Evolutionary conservation across 2,888 invertebrate species (phyloP).

Genomic region (Steinernema carpocapsae): DNA sequence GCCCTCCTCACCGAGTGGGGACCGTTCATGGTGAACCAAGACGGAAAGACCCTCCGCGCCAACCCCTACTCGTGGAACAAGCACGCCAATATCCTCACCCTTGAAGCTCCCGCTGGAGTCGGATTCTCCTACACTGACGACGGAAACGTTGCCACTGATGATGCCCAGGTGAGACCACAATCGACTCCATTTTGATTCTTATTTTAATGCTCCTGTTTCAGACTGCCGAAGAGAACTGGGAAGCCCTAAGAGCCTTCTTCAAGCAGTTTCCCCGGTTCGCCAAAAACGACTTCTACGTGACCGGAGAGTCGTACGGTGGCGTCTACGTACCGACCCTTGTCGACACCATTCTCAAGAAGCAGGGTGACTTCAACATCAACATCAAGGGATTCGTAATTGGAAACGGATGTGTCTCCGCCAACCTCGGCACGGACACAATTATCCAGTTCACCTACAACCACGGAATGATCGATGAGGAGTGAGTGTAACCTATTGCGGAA

Average conservation of each 20-base stretch:
- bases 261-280: conserved; percentile 70
- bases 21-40: conserved; percentile 69
- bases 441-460: conserved; percentile 68
- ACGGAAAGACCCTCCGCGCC: conserved; percentile 63
- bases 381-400: conserved; percentile 67
- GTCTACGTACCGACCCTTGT: conserved; percentile 71
- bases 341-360: conserved; percentile 64
- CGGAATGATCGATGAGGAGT: conserved; percentile 67
- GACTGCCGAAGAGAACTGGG: conserved; percentile 70
- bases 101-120: conserved; percentile 73
- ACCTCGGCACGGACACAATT: conserved; percentile 67
- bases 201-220: conserved; percentile 39
- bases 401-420: conserved; percentile 67
- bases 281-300: conserved; percentile 71
- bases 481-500: too few relatives aligned
- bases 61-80: conserved; percentile 69
- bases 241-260: conserved; percentile 71
- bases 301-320: conserved; percentile 72
- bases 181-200: background rate
- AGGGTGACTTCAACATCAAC: conserved; percentile 51
- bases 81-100: conserved; percentile 71
- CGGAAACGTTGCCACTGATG: conserved; percentile 69
- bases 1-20: conserved; percentile 69
- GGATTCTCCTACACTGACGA: conserved; percentile 72
- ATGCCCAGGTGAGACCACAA: conserved; percentile 61